phyloP scores from a whole-genome alignment of 2,797 vertebrate species.

The Ataeniobius toweri region DNA sequence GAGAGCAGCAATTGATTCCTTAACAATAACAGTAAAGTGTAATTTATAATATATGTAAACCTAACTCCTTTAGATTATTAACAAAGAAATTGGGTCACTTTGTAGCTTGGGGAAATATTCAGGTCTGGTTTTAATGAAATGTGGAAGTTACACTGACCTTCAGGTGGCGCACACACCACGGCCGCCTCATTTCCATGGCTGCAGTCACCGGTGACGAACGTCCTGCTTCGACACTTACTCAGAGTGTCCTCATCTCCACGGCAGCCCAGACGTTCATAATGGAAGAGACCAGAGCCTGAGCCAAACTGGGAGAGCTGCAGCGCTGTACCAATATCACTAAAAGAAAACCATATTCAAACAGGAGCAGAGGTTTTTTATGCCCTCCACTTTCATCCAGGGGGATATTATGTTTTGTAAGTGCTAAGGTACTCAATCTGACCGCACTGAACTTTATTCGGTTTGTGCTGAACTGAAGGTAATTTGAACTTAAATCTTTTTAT shows the following conservation, averaged over 20 bases:
- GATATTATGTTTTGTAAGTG: not conserved
- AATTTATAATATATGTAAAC: not conserved
- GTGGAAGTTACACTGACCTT: slow-evolving; percentile 83
- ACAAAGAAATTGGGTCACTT: not conserved
- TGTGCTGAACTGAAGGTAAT: not conserved
- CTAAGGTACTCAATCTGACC: not conserved
- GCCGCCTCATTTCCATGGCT: slow-evolving; percentile 84
- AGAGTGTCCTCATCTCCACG: slow-evolving; percentile 86
- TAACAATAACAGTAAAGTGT: not conserved
- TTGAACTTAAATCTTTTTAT: not conserved
- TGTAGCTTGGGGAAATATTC: slow-evolving; percentile 3
- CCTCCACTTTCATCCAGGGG: not conserved
- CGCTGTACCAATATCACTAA: slow-evolving; percentile 87
- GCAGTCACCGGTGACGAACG: slow-evolving; percentile 84
- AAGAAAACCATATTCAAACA: not conserved
- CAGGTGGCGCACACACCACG: slow-evolving; percentile 82
- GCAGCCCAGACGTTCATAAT: slow-evolving; percentile 88
- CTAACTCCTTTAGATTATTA: not conserved
- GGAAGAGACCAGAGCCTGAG: slow-evolving; percentile 82
- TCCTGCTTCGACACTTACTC: slow-evolving; percentile 83
- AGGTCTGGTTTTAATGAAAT: slow-evolving; percentile 21
- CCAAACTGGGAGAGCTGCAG: slow-evolving; percentile 78
- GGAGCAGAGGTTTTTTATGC: not conserved
- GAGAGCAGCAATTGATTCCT: not conserved
- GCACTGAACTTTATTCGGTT: not conserved